Evolutionary conservation across 2,888 invertebrate species (phyloP), one percentile per base, ranked within the genome.

Genomic region (Orthosia gracilis): DNA sequence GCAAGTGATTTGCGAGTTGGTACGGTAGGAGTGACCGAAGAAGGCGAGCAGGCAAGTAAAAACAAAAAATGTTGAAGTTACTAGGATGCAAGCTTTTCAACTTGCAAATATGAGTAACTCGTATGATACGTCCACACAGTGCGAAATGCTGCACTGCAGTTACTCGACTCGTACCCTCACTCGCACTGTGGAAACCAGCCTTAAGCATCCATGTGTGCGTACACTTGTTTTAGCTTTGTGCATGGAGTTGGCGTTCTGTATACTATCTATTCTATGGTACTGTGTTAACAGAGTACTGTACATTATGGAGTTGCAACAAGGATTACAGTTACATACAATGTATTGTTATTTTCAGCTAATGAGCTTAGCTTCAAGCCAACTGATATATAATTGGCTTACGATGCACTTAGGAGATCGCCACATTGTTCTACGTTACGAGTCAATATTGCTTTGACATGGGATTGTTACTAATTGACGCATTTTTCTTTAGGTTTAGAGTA

Each of bases 291-390:
- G 9, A 50, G 18, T 31, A 23, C 12, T 45, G 23, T 62, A 12
- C 26, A 54, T 47, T 40, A 21, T 40, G 21, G 40, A 66, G n/a
- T 66, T 54, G 18, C 55, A 18, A 17, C 1, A 50, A 47, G 62
- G 72, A 72, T 81, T 80, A 81, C n/a, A 17, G n/a, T 68, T 57
- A 26, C 23, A n/a, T 61, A 59, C 59, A 59, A n/a, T 57, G 49
- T 58, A 62, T 68, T 71, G 57, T 55, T 65, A 72, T 76, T 68
- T 76, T 65, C 57, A 49, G 12, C 4, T 69, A 80, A 69, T 63
- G 50, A 62, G 77, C 65, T 77, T 69, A 66, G 49, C 71, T 52
- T 40, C 31, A 54, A 64, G 64, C 45, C n/a, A 63, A 15, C 40
- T 23, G 50, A 55, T 58, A 31, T 15, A 45, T 66, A 69, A 81